phyloP scores from a whole-genome alignment of 1,140 invertebrate species.

The Alviniconcha marisindica region DNA sequence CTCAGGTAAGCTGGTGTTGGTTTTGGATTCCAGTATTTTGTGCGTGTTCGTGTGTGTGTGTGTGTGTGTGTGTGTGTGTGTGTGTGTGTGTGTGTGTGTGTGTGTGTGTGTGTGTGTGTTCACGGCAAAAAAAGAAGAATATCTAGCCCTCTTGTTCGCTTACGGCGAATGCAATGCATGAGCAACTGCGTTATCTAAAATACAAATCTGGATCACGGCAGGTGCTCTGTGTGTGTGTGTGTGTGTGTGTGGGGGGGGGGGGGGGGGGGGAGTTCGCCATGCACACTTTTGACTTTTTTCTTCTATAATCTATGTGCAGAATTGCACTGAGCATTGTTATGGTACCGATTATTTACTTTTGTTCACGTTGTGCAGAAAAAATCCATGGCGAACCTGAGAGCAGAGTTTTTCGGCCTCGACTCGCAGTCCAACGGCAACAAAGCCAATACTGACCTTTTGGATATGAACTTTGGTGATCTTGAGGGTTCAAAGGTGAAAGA shows the following conservation, averaged over 20 bases:
- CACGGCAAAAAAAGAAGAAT: too few relatives aligned
- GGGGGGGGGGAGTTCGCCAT: too few relatives aligned
- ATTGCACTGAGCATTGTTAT: too few relatives aligned
- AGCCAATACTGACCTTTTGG: not conserved
- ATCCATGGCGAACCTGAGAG: conserved; percentile 34
- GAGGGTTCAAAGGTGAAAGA: not conserved
- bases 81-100: conserved; percentile 16
- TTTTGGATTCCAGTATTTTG: not conserved
- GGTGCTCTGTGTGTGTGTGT: not conserved
- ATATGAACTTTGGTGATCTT: not conserved
- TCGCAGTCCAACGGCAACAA: not conserved
- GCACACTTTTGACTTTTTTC: too few relatives aligned
- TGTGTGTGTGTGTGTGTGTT: not conserved
- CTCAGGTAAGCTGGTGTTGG: not conserved
- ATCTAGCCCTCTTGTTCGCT: too few relatives aligned
- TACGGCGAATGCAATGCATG: too few relatives aligned
- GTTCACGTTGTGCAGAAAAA: too few relatives aligned
- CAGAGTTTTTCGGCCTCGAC: conserved; percentile 42
- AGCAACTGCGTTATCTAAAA: too few relatives aligned
- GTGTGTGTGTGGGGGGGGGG: too few relatives aligned
- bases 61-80: not conserved
- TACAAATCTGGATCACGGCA: not conserved
- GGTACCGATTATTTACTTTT: too few relatives aligned
- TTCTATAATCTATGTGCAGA: too few relatives aligned
- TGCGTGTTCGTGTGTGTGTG: not conserved